These are phyloP conservation scores for Halcyon senegalensis DNA, from an alignment of 2,113 vertebrate genomes.

Conservation along the genomic window DNA sequence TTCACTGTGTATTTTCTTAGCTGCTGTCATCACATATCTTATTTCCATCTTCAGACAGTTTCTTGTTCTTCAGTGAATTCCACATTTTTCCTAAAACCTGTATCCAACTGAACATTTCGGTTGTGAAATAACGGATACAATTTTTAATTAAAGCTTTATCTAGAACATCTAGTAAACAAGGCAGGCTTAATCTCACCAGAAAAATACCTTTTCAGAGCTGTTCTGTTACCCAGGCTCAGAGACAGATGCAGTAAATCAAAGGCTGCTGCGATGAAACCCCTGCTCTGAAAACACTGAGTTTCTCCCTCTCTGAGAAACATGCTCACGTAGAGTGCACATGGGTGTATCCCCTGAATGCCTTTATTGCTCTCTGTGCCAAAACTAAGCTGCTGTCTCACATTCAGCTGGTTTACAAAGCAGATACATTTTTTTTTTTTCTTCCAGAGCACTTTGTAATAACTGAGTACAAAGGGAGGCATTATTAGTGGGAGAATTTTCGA, in stretches of 20 bases:
- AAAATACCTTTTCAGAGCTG: neutral
- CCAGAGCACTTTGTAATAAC: neutral
- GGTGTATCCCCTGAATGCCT: neutral
- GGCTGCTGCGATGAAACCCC: neutral
- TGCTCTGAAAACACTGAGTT: neutral
- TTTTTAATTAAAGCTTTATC: neutral
- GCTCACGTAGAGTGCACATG: accelerated
- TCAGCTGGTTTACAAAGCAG: neutral
- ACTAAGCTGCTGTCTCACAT: neutral
- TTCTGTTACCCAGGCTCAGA: neutral
- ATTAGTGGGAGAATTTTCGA: neutral
- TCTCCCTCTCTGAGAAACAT: neutral
- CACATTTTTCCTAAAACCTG: neutral
- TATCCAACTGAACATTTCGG: neutral
- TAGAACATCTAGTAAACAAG: neutral
- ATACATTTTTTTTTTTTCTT: neutral
- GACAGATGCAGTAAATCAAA: neutral
- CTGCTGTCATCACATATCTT: neutral
- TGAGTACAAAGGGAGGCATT: neutral
- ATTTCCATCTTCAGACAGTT: neutral
- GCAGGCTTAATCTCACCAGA: neutral
- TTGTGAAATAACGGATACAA: neutral
- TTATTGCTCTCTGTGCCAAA: neutral
- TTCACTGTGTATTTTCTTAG: neutral
- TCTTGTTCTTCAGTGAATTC: neutral